phyloP scores from a whole-genome alignment of 2,888 invertebrate species.

The Cryptus armator region DNA sequence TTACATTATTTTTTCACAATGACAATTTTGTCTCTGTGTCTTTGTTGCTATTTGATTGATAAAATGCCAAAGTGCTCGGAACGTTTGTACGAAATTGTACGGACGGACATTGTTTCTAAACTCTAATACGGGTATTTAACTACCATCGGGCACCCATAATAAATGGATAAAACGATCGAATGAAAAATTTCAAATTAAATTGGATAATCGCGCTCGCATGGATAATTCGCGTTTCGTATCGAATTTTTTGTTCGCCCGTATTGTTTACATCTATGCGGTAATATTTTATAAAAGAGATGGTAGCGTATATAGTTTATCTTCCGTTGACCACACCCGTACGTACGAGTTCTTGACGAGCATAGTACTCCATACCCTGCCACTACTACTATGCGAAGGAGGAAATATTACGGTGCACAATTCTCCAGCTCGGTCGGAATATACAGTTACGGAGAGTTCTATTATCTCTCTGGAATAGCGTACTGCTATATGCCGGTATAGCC shows the following conservation, averaged over 20 bases:
- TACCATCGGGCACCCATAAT: too few relatives aligned
- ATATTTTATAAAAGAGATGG: background rate
- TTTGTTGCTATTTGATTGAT: too few relatives aligned
- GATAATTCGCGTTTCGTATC: background rate
- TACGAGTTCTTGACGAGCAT: conserved; percentile 34
- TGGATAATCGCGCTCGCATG: background rate
- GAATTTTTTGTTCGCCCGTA: background rate
- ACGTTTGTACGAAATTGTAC: too few relatives aligned
- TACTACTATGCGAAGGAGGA: background rate
- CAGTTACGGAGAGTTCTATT: conserved; percentile 59
- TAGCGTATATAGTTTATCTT: conserved; percentile 44
- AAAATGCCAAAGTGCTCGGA: too few relatives aligned
- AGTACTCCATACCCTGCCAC: conserved; percentile 5
- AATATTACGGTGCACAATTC: conserved; percentile 56
- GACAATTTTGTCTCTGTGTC: background rate
- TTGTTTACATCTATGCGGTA: background rate
- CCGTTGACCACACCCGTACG: conserved; percentile 67
- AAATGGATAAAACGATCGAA: too few relatives aligned
- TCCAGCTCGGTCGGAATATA: conserved; percentile 34
- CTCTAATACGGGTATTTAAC: too few relatives aligned
- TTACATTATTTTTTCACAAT: background rate
- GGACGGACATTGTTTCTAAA: too few relatives aligned
- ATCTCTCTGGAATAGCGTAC: conserved; percentile 35
- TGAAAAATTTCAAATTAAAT: background rate
- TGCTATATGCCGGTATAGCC: conserved; percentile 43